Evolutionary conservation across 1,140 invertebrate species (phyloP).

Genomic region (Aradophagus sp.): DNA sequence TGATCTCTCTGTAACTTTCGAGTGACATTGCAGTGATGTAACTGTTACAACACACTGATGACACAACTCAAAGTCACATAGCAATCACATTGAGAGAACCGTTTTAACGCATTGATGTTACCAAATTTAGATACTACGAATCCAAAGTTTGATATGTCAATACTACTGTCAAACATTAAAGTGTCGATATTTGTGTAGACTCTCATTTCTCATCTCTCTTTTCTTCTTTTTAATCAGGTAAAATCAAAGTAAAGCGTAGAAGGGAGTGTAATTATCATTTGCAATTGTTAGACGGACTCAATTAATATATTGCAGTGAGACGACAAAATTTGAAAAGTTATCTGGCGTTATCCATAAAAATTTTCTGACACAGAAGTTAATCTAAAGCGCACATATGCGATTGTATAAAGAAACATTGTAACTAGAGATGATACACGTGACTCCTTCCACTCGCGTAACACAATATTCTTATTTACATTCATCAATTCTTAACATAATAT

Average conservation of each 20-base stretch:
- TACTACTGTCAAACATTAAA: too few relatives aligned
- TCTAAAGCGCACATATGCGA: slow-evolving; percentile 57
- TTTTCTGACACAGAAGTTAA: slow-evolving; percentile 57
- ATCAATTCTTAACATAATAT: slow-evolving; percentile 53
- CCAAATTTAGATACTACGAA: too few relatives aligned
- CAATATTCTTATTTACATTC: slow-evolving; percentile 48
- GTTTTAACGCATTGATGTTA: too few relatives aligned
- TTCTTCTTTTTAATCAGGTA: too few relatives aligned
- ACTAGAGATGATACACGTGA: slow-evolving; percentile 54
- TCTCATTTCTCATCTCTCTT: too few relatives aligned
- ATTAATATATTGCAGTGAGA: slow-evolving; percentile 35
- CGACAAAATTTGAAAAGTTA: slow-evolving; percentile 33
- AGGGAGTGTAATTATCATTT: slow-evolving; percentile 3
- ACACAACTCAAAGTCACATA: too few relatives aligned
- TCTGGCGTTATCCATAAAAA: slow-evolving; percentile 38
- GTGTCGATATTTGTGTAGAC: too few relatives aligned
- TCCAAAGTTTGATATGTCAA: too few relatives aligned
- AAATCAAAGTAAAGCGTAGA: slow-evolving; percentile 5
- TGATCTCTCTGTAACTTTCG: too few relatives aligned
- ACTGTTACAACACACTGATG: too few relatives aligned
- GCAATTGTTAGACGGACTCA: slow-evolving; percentile 31
- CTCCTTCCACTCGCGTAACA: slow-evolving; percentile 47
- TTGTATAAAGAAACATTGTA: slow-evolving; percentile 60
- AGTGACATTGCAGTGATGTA: too few relatives aligned
- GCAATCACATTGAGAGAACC: too few relatives aligned